Evolutionary conservation across 2,888 invertebrate species (phyloP).

Genomic region (Allacma fusca): DNA sequence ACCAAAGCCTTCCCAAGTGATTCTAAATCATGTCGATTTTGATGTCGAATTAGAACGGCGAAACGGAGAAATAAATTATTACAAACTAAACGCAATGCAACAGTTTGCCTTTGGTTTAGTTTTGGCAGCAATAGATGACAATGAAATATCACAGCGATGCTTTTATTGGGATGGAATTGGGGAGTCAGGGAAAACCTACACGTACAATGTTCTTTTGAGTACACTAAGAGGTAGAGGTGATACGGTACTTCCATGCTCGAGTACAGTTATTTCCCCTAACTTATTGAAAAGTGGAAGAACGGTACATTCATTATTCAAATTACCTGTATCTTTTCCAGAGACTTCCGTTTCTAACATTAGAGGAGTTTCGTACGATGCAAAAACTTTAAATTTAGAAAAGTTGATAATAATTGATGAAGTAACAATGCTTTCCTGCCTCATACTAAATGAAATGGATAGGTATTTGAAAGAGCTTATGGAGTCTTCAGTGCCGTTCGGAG

Average conservation of each 20-base stretch:
- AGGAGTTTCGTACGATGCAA: background rate
- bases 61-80: too few relatives aligned
- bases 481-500: too few relatives aligned
- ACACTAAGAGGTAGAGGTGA: slow-evolving; percentile 48
- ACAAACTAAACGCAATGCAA: background rate
- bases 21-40: too few relatives aligned
- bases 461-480: slow-evolving; percentile 42
- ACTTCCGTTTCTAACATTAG: slow-evolving; percentile 37
- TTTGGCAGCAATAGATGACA: slow-evolving; percentile 57
- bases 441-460: slow-evolving; percentile 5
- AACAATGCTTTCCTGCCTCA: too few relatives aligned
- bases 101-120: background rate
- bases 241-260: slow-evolving; percentile 60
- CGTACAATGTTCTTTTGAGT: slow-evolving; percentile 43
- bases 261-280: slow-evolving; percentile 63
- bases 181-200: too few relatives aligned
- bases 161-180: slow-evolving; percentile 63
- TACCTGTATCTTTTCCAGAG: slow-evolving; percentile 50
- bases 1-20: too few relatives aligned
- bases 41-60: too few relatives aligned
- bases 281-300: slow-evolving; percentile 63
- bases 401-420: too few relatives aligned
- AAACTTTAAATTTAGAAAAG: too few relatives aligned
- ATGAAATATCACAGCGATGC: background rate
- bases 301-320: too few relatives aligned